These are phyloP conservation scores for Morphnarchus princeps DNA, from an alignment of 2,113 vertebrate genomes.

Conservation along the genomic window DNA sequence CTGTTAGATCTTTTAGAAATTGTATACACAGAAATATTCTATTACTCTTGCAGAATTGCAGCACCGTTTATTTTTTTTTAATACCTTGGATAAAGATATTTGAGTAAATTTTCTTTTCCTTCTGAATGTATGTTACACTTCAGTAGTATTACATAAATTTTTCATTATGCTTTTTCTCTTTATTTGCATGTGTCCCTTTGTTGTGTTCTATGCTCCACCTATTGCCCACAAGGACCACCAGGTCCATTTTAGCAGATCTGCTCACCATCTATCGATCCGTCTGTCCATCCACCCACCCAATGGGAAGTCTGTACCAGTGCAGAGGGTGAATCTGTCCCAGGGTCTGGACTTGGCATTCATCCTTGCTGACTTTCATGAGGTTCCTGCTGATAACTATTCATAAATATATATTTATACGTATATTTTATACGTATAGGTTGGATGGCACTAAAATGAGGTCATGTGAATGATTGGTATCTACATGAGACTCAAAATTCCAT, in stretches of 20 bases:
- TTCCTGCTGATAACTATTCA: not conserved
- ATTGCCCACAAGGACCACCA: not conserved
- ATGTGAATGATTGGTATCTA: accelerated
- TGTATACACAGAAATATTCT: not conserved
- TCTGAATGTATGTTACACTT: not conserved
- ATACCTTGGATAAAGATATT: not conserved
- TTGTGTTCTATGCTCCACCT: not conserved
- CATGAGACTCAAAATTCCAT: not conserved
- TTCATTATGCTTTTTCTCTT: not conserved
- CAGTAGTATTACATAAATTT: not conserved
- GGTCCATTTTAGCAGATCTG: not conserved
- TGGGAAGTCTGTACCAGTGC: not conserved
- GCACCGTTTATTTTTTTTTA: not conserved
- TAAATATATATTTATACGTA: not conserved
- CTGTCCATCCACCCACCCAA: not conserved
- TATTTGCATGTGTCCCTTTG: not conserved
- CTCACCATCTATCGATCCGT: too few species aligned
- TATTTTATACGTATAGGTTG: not conserved
- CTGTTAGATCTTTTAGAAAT: not conserved
- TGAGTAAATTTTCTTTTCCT: not conserved
- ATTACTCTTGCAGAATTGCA: not conserved
- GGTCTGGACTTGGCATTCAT: not conserved
- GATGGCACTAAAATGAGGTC: not conserved
- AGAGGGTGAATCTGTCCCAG: not conserved
- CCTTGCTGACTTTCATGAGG: not conserved